phyloP scores from a whole-genome alignment of 2,888 invertebrate species.

The Xestia ashworthii region DNA sequence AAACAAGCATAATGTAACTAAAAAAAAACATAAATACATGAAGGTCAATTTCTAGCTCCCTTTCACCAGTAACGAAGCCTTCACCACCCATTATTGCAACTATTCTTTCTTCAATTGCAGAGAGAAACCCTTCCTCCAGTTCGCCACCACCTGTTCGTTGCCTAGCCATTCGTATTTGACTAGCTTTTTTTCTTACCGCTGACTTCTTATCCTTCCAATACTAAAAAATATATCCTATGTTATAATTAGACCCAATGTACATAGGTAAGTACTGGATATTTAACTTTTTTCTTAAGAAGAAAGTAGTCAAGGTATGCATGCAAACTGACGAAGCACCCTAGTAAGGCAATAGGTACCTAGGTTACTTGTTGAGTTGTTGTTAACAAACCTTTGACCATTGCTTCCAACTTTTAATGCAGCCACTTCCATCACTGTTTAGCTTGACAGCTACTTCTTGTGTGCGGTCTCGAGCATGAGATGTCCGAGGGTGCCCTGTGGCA shows the following conservation, averaged over 20 bases:
- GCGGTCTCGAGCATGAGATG: conserved; percentile 12
- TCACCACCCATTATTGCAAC: background rate
- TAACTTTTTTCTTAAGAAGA: too few species aligned
- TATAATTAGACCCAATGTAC: too few species aligned
- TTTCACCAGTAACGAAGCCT: background rate
- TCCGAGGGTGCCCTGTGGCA: conserved; percentile 20
- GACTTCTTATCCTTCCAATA: conserved; percentile 12
- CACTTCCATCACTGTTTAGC: conserved; percentile 19
- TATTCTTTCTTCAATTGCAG: background rate
- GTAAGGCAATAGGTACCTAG: too few species aligned
- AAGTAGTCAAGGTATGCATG: too few species aligned
- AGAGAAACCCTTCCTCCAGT: background rate
- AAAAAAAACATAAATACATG: background rate
- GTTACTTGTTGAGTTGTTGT: too few species aligned
- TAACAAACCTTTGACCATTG: conserved; percentile 20
- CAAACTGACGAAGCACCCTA: too few species aligned
- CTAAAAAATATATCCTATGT: too few species aligned
- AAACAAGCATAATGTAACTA: background rate
- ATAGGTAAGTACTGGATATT: too few species aligned
- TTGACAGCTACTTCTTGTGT: conserved; percentile 14
- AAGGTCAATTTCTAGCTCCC: background rate
- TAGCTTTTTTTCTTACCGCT: background rate
- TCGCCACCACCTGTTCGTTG: background rate
- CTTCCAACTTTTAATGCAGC: conserved; percentile 29
- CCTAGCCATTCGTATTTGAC: background rate